Percentiles rank a stretch among this genome's conserved stretches.
These are phyloP conservation scores for Murina feae DNA, from an alignment of 2,113 vertebrate species.

Conservation along the genomic window DNA sequence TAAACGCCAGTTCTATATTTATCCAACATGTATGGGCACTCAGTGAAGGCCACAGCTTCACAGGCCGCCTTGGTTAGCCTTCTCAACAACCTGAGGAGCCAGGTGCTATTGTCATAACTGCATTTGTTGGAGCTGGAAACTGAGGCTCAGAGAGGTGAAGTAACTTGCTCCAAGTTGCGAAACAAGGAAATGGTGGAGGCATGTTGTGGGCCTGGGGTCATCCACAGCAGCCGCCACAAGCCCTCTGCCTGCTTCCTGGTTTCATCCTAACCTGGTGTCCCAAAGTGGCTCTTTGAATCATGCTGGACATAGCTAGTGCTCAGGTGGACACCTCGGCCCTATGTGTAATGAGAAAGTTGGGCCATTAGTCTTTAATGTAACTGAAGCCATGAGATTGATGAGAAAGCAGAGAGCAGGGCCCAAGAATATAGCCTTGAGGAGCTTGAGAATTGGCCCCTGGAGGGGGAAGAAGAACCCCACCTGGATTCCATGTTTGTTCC, in stretches of 20 bases:
- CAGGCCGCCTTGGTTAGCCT: not conserved
- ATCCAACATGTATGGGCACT: fast-evolving
- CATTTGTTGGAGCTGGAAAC: not conserved
- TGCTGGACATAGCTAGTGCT: not conserved
- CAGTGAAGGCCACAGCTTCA: not conserved
- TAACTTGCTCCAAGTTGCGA: not conserved
- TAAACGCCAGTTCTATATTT: not conserved
- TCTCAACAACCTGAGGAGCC: no score
- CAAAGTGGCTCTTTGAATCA: not conserved
- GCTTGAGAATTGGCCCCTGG: no score
- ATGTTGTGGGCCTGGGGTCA: no score
- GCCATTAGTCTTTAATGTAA: not conserved
- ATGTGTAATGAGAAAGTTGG: fast-evolving
- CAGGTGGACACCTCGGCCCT: not conserved
- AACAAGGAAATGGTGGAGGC: not conserved
- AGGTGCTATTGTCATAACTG: not conserved
- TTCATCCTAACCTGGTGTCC: not conserved
- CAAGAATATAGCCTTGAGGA: not conserved
- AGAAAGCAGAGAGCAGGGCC: not conserved
- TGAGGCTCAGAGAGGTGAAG: not conserved
- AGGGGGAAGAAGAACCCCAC: no score
- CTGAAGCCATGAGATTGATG: not conserved
- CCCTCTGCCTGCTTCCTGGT: not conserved
- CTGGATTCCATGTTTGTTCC: no score
- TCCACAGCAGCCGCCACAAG: not conserved